Evolutionary conservation across 2,888 invertebrate genomes (phyloP).

Genomic region (Celastrina argiolus): DNA sequence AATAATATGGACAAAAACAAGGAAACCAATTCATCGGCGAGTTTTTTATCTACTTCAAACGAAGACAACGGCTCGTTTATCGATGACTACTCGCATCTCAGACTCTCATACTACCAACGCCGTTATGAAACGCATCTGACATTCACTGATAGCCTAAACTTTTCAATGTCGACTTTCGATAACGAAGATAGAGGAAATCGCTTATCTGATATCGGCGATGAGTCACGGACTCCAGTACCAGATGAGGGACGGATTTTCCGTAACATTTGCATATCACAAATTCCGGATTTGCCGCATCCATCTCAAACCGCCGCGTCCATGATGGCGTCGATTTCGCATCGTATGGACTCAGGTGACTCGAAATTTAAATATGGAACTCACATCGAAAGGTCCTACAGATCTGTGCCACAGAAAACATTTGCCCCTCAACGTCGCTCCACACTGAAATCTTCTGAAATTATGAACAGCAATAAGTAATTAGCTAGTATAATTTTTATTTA

Average conservation of each 20-base stretch:
- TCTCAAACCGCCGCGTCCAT: slow-evolving; percentile 46
- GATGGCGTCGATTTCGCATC: slow-evolving; percentile 46
- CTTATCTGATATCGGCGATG: slow-evolving; percentile 28
- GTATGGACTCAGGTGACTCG: slow-evolving; percentile 40
- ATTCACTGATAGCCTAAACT: slow-evolving; percentile 23
- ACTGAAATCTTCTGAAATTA: slow-evolving; percentile 33
- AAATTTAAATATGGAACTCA: slow-evolving; percentile 45
- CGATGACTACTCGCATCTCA: slow-evolving; percentile 56
- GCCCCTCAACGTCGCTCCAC: slow-evolving; percentile 49
- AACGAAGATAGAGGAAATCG: slow-evolving; percentile 22
- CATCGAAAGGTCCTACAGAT: slow-evolving; percentile 41
- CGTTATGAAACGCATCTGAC: slow-evolving; percentile 26
- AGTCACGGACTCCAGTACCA: slow-evolving; percentile 29
- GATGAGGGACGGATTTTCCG: slow-evolving; percentile 40
- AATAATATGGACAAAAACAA: slow-evolving; percentile 27
- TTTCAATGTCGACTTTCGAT: slow-evolving; percentile 31
- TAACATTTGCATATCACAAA: slow-evolving; percentile 47
- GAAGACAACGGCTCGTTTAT: slow-evolving; percentile 39
- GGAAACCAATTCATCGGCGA: slow-evolving; percentile 25
- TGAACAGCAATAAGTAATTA: background rate
- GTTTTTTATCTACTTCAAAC: slow-evolving; percentile 25
- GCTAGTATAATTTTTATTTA: background rate
- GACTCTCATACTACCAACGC: slow-evolving; percentile 50
- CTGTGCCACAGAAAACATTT: slow-evolving; percentile 37
- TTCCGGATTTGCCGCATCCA: slow-evolving; percentile 52